Base-by-base conservation (phyloP, 2,113 vertebrate species). In the Sphaerodactylus townsendi region DNA sequence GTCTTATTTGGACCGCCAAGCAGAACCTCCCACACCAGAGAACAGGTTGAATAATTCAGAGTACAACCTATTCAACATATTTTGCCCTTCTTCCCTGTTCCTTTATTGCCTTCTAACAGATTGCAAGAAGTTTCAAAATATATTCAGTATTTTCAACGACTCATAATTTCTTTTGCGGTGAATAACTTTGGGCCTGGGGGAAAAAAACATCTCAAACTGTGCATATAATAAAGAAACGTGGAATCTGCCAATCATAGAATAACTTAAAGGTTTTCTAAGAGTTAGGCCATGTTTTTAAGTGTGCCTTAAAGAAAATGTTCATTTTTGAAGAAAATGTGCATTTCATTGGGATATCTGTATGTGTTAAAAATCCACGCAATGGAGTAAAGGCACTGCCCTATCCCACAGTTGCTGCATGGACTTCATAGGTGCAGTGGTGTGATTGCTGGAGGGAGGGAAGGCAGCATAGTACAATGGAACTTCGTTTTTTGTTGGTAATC, bases 81-180 rank as follows among this genome's bases (percentile, higher is more conserved):
- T 88, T 86, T 68, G 41, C 46, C 86, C 50, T 86, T 87, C 88
- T 79, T 86, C 62, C 71, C 66, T 80, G 64, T 82, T 87, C 85
- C 74, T 86, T 91, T 93, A 88, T 91, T 92, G 83, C 86, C 88
- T 89, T 46, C 77, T 88, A 91, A 87, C 70, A 90, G 66, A 59
- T 56, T 73, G 70, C 15, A 85, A 90, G 82, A 87, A 87, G 82
- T 33, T 64, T 70, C n/a, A 89, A 78, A 68, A 87, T 90, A 25
- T 92, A 89, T 91, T 92, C 80, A 91, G 89, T 92, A 93, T 90
- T 92, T 86, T 88, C 35, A 90, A 82, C 90, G 64, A 93, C 92
- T 93, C 90, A 88, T 83, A 86, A 46, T 3, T 39, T 72, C 76
- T 93, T 91, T 66, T 66, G 71, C 76, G 53, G 69, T 83, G 87